Evolutionary conservation across 2,888 invertebrate genomes (phyloP).

Genomic region (Leucania comma): DNA sequence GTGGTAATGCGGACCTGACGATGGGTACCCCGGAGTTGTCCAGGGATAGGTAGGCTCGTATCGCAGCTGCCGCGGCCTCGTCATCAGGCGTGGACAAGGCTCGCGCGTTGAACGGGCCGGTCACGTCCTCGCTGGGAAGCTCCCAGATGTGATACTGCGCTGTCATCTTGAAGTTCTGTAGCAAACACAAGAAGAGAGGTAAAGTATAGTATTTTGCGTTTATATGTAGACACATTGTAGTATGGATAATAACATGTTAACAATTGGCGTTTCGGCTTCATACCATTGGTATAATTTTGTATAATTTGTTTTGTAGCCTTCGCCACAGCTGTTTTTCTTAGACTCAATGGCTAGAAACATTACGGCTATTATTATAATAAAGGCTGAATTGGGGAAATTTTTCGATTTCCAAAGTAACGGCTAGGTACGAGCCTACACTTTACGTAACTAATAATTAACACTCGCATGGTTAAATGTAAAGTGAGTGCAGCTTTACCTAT

Average conservation of each 20-base stretch:
- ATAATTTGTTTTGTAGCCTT: neutral
- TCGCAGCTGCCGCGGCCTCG: slow-evolving; percentile 86
- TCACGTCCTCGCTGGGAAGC: slow-evolving; percentile 89
- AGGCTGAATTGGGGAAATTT: neutral
- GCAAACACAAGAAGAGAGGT: neutral
- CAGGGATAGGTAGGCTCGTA: slow-evolving; percentile 92
- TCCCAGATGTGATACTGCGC: slow-evolving; percentile 89
- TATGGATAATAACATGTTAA: neutral
- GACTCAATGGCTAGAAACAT: neutral
- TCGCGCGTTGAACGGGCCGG: slow-evolving; percentile 92
- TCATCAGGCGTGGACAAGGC: slow-evolving; percentile 85
- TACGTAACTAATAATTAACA: slow-evolving; percentile 2
- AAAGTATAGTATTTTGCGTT: neutral
- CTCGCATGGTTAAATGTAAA: neutral
- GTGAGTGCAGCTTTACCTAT: neutral
- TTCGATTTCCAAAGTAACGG: neutral
- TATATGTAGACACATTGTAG: neutral
- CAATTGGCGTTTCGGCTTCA: neutral
- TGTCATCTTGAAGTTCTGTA: slow-evolving; percentile 91
- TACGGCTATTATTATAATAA: slow-evolving; percentile 2
- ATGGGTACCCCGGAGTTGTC: slow-evolving; percentile 91
- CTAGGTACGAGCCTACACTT: neutral
- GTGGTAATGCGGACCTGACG: slow-evolving; percentile 89
- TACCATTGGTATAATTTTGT: neutral
- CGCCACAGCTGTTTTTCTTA: neutral